Percentiles rank a stretch among this genome's conserved stretches.
Evolutionary conservation across 2,888 invertebrate species (phyloP).

Genomic region (Acronicta leporina): DNA sequence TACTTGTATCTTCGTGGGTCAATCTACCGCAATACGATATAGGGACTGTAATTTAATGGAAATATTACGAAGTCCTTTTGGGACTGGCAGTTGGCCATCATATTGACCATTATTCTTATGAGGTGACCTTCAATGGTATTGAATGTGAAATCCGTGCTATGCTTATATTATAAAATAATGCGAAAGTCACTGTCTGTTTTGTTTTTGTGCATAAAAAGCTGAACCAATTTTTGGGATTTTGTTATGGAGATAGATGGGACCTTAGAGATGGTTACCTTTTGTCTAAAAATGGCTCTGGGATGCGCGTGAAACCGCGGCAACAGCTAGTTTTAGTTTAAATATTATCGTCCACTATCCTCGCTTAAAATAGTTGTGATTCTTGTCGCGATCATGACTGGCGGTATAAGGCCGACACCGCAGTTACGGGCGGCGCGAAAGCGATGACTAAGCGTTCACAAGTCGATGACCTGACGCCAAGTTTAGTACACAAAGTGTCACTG

Average conservation of each 20-base stretch:
- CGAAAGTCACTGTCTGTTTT: too few species aligned
- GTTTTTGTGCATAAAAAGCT: too few species aligned
- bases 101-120: slow-evolving; percentile 5
- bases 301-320: too few species aligned
- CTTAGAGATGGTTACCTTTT: too few species aligned
- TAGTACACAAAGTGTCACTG: slow-evolving; percentile 48
- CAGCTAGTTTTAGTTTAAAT: background rate
- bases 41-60: slow-evolving; percentile 21
- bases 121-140: too few species aligned
- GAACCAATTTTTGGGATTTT: too few species aligned
- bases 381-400: slow-evolving; percentile 50
- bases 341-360: slow-evolving; percentile 22
- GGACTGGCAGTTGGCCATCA: slow-evolving; percentile 34
- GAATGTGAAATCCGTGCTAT: too few species aligned
- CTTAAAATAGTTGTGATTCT: slow-evolving; percentile 55
- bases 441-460: slow-evolving; percentile 63
- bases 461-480: slow-evolving; percentile 66
- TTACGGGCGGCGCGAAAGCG: slow-evolving; percentile 63
- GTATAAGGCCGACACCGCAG: slow-evolving; percentile 51
- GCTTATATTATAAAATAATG: too few species aligned
- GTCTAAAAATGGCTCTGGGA: too few species aligned
- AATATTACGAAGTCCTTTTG: slow-evolving; percentile 17
- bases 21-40: slow-evolving; percentile 18
- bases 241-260: too few species aligned
- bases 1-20: background rate